These are phyloP conservation scores for Anastrepha ludens DNA, from an alignment of 1,140 invertebrate genomes.

Conservation along the genomic window DNA sequence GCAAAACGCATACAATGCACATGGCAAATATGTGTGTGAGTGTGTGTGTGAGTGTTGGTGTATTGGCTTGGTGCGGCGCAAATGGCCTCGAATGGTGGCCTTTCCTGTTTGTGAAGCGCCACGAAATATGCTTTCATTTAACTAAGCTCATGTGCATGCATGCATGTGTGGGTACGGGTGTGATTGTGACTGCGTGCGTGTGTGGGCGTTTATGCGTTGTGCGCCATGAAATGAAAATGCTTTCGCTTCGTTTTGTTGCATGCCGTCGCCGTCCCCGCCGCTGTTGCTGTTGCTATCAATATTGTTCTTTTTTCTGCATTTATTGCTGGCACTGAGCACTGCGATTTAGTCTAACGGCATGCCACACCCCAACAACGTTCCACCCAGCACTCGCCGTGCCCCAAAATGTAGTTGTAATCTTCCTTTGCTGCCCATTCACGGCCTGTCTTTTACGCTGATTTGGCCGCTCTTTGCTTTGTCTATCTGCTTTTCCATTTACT, in stretches of 20 bases:
- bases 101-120: constrained; percentile 30
- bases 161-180: neutral
- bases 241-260: constrained; percentile 35
- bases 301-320: constrained; percentile 25
- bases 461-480: constrained; percentile 7
- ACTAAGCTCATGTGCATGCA: constrained; percentile 5
- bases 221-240: constrained; percentile 4
- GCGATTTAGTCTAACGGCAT: neutral
- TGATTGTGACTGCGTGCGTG: neutral
- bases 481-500: constrained; percentile 26
- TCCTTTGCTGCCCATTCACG: neutral
- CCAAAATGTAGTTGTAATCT: neutral
- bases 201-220: constrained; percentile 7
- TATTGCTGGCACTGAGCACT: neutral
- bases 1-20: constrained; percentile 9
- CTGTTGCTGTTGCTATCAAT: neutral
- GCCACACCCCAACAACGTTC: neutral
- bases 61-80: constrained; percentile 23
- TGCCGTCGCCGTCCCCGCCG: neutral
- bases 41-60: neutral
- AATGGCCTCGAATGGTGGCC: constrained; percentile 40
- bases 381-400: neutral
- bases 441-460: constrained; percentile 5
- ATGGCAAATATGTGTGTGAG: neutral
- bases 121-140: constrained; percentile 49